Conservation (phyloP, 1,140 invertebrate species). For the Diabrotica virgifera region DNA sequence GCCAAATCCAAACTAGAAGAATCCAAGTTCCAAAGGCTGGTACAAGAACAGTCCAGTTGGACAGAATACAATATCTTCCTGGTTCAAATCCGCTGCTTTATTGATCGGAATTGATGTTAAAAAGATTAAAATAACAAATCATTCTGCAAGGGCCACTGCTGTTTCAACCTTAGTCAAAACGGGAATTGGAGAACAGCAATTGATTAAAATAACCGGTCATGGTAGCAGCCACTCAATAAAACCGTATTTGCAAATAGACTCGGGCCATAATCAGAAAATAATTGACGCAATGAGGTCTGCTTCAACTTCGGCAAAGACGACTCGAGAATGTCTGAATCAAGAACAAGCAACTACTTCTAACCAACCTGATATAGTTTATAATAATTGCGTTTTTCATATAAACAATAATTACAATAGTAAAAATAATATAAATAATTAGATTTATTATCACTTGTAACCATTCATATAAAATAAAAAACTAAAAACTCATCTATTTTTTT, state of each 20-base stretch:
- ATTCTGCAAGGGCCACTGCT: background rate
- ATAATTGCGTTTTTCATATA: too few species aligned
- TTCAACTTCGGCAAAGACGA: too few species aligned
- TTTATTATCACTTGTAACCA: too few species aligned
- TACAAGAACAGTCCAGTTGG: background rate
- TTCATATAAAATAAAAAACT: too few species aligned
- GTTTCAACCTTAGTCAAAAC: background rate
- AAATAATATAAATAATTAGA: too few species aligned
- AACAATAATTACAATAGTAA: too few species aligned
- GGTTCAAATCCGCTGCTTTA: background rate
- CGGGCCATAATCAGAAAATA: too few species aligned
- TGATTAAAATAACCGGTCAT: slow-evolving; percentile 3
- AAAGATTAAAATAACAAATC: background rate
- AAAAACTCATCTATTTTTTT: too few species aligned
- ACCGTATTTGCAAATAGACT: background rate
- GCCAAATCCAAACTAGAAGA: background rate
- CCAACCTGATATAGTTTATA: too few species aligned
- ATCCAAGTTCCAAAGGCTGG: background rate
- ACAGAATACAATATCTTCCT: background rate
- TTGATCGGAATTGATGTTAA: background rate
- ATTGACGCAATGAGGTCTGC: too few species aligned
- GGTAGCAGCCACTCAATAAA: background rate
- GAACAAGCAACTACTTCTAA: too few species aligned
- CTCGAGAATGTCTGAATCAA: too few species aligned
- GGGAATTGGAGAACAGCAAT: background rate